Conservation (phyloP, 2,113 vertebrate species). For the Rostratula benghalensis region DNA sequence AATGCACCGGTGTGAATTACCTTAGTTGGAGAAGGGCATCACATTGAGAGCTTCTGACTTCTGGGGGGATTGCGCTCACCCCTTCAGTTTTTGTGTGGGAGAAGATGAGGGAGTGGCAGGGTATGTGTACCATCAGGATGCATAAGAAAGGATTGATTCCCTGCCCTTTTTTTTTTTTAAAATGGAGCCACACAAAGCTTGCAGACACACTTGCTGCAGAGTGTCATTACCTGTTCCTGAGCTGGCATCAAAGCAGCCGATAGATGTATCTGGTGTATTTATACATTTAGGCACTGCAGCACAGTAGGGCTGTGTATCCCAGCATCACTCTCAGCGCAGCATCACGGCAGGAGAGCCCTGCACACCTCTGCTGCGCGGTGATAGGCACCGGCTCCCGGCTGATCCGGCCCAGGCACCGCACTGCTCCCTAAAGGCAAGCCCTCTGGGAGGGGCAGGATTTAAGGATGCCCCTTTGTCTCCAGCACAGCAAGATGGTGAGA, state of each 20-base stretch:
- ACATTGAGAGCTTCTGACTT: neutral
- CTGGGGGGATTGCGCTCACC: fast-evolving
- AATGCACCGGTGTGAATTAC: neutral
- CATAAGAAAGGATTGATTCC: neutral
- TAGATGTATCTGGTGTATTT: neutral
- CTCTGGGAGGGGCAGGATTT: neutral
- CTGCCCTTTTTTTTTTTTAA: neutral
- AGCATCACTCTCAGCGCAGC: neutral
- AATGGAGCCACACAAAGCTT: neutral
- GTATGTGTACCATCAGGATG: neutral
- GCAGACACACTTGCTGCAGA: neutral
- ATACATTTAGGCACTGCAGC: neutral
- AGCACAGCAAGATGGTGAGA: neutral
- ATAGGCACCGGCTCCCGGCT: fast-evolving
- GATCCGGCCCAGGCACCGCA: neutral
- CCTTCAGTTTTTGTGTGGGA: neutral
- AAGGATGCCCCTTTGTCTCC: neutral
- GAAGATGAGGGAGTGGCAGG: neutral
- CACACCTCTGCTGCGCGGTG: fast-evolving
- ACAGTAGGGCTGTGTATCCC: fast-evolving
- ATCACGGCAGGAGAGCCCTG: neutral
- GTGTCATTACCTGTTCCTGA: neutral
- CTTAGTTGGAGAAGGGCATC: neutral
- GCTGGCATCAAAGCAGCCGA: neutral
- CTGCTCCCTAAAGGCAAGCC: neutral